These are phyloP conservation scores for Dysdera silvatica DNA, from an alignment of 1,140 invertebrate genomes.

Conservation along the genomic window DNA sequence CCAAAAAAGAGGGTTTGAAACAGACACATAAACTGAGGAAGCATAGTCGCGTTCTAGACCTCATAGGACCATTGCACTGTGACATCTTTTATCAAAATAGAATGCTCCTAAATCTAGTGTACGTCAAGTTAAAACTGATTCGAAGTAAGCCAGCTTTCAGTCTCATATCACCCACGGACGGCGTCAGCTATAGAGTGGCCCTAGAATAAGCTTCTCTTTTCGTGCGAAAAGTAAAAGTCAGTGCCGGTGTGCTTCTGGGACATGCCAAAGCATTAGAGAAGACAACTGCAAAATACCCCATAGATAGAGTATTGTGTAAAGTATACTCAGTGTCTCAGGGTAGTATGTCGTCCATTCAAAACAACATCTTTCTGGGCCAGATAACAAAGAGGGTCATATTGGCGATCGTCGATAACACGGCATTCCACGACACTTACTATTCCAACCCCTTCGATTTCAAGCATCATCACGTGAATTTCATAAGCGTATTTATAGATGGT, in stretches of 20 bases:
- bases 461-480: neutral
- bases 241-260: neutral
- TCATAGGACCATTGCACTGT: neutral
- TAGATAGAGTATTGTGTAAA: neutral
- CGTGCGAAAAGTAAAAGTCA: neutral
- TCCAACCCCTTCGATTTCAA: neutral
- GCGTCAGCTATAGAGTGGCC: neutral
- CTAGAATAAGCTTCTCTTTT: neutral
- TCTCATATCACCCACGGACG: neutral
- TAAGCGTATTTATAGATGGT: neutral
- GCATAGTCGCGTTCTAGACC: neutral
- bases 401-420: neutral
- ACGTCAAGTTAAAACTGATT: neutral
- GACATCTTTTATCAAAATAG: neutral
- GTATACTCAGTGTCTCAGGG: neutral
- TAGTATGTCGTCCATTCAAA: neutral
- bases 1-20: neutral
- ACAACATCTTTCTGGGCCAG: conserved; percentile 6
- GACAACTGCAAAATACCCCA: neutral
- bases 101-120: neutral
- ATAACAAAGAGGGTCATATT: neutral
- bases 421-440: neutral
- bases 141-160: neutral
- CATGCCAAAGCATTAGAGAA: conserved; percentile 1
- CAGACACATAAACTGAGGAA: neutral